These are phyloP conservation scores for Agrotis puta DNA, from an alignment of 2,888 invertebrate genomes.

Conservation along the genomic window DNA sequence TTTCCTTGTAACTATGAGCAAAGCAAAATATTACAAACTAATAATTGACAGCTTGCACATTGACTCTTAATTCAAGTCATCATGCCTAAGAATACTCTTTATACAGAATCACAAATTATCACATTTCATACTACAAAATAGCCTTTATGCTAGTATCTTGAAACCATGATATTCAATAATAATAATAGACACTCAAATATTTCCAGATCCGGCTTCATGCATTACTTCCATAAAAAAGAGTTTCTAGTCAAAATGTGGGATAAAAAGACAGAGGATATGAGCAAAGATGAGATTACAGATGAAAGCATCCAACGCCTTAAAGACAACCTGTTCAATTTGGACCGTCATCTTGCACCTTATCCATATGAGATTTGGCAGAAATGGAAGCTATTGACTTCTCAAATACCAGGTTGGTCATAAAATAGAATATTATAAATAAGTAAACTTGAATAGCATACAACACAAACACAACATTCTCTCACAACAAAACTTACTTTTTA, in stretches of 20 bases:
- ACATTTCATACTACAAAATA: not conserved
- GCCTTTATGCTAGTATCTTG: not conserved
- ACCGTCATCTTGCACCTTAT: slow-evolving; percentile 96
- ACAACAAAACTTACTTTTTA: no score
- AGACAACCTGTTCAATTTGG: slow-evolving; percentile 93
- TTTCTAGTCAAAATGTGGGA: slow-evolving; percentile 97
- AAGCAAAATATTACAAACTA: not conserved
- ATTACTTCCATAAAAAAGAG: slow-evolving; percentile 95
- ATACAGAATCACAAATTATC: not conserved
- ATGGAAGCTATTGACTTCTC: slow-evolving; percentile 95
- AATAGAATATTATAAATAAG: not conserved
- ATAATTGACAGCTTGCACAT: not conserved
- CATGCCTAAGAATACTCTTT: not conserved
- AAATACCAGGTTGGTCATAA: slow-evolving; percentile 90
- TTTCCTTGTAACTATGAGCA: not conserved
- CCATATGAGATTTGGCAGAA: slow-evolving; percentile 97
- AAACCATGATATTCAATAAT: not conserved
- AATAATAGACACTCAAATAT: not conserved
- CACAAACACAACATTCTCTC: no score
- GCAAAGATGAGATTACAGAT: slow-evolving; percentile 92
- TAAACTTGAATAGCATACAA: no score
- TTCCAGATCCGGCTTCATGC: slow-evolving; percentile 95
- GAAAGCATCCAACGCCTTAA: slow-evolving; percentile 92
- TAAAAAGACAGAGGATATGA: slow-evolving; percentile 93
- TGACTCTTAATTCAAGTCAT: not conserved